Conservation (phyloP, 2,113 vertebrate species). For the Patagioenas fasciata region DNA sequence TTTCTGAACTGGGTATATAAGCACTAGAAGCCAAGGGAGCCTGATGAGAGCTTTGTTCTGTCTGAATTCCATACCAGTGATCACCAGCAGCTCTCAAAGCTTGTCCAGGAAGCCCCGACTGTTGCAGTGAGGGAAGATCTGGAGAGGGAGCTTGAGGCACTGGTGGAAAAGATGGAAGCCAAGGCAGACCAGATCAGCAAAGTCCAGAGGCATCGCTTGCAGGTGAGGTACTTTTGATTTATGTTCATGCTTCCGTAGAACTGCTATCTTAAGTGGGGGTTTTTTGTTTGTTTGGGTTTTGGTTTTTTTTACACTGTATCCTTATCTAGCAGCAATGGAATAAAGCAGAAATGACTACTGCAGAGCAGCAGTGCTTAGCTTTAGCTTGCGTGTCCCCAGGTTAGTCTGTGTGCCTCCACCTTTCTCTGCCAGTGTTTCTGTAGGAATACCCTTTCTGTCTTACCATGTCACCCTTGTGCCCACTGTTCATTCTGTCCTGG, state of each 20-base stretch:
- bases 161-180: conserved; percentile 91
- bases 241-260: neutral
- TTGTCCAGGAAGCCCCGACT: conserved; percentile 78
- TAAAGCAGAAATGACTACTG: neutral
- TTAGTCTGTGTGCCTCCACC: neutral
- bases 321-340: neutral
- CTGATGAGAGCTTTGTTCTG: neutral
- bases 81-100: conserved; percentile 85
- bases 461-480: neutral
- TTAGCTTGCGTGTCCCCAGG: neutral
- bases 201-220: conserved; percentile 83
- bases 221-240: conserved; percentile 70
- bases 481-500: neutral
- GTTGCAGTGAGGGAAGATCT: conserved; percentile 77
- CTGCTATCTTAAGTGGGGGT: neutral
- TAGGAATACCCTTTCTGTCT: neutral
- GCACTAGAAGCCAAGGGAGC: neutral
- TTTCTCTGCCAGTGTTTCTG: neutral
- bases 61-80: conserved; percentile 72
- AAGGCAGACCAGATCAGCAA: conserved; percentile 94
- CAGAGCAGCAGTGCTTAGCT: neutral
- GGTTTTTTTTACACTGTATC: neutral
- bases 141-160: conserved; percentile 81
- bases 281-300: too few relatives aligned
- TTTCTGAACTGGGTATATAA: neutral